Base-by-base conservation (phyloP, 2,888 invertebrate genomes). In the Emesis furor region DNA sequence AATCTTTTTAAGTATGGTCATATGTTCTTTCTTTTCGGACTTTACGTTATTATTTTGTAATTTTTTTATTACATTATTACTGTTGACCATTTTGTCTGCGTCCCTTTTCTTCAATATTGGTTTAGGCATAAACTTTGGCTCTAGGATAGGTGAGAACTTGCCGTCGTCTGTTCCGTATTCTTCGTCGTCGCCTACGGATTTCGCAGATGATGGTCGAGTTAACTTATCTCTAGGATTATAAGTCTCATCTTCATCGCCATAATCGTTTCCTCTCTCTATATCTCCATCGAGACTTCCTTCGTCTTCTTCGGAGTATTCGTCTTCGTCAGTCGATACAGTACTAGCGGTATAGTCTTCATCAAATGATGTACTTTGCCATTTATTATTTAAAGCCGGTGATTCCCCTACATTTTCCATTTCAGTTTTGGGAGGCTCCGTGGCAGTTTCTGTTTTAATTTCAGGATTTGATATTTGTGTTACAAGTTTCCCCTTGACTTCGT, bases 81-180 rank as follows among this genome's bases (percentile, higher is more conserved):
- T 82, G 30, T 74, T 77, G n/a, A 59, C 92, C 35, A 90, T 91
- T 6, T 93, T 88, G 68, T 96, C 93, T 39, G 92, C 89, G 85
- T 97, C 97, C 79, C 97, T 96, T 78, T 97, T 97, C 92, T 98
- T 98, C 14, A 98, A 92, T 89, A 98, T 98, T 0, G 98, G 98
- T 92, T 98, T 98, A 0, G 98, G 98, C 46, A 98, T 94, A 90
- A 98, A 98, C 92, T 98, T 98, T 0, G 98, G 98, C 92, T 98
- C 98, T 0, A 98, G 97, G 68, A 98, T 93, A n/a, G 98, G 97
- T 81, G 97, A 93, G 0, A 97, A 97, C 88, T 97, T 97, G 0
- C 97, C 96, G 86, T 98, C 97, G 81, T 97, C 97, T 85, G 97
- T 97, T 0, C 97, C 97, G 90, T 97, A 83, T 76, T 97, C 97